Evolutionary conservation across 2,113 vertebrate genomes (phyloP).

Genomic region (Morone saxatilis): DNA sequence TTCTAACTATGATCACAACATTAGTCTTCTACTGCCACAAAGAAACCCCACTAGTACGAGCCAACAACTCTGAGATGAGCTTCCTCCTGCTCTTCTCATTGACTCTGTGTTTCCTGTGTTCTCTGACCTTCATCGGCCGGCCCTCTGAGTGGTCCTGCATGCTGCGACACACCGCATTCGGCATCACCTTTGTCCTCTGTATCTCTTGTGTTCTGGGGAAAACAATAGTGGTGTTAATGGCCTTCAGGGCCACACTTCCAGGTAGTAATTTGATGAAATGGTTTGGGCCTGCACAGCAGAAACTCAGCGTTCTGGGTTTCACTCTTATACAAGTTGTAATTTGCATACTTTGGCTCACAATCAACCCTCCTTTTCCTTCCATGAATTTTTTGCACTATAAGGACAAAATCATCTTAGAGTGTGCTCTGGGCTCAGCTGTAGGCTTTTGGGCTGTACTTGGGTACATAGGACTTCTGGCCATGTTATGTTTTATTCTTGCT

Average conservation of each 20-base stretch:
- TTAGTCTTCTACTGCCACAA: slow-evolving; percentile 81
- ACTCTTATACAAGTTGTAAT: slow-evolving; percentile 80
- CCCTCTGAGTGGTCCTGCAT: slow-evolving; percentile 83
- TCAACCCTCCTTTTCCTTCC: slow-evolving; percentile 78
- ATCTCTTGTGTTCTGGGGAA: slow-evolving; percentile 87
- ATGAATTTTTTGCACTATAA: slow-evolving; percentile 69
- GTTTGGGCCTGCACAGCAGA: slow-evolving; percentile 82
- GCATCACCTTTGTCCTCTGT: slow-evolving; percentile 84
- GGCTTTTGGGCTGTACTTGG: slow-evolving; percentile 82
- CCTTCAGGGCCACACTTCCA: slow-evolving; percentile 84
- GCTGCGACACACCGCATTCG: slow-evolving; percentile 83
- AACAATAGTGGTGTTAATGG: slow-evolving; percentile 85
- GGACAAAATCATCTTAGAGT: slow-evolving; percentile 80
- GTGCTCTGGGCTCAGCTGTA: slow-evolving; percentile 72
- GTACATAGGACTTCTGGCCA: slow-evolving; percentile 81
- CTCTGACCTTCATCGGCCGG: slow-evolving; percentile 82
- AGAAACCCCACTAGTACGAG: slow-evolving; percentile 83
- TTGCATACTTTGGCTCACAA: slow-evolving; percentile 81
- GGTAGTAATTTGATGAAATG: slow-evolving; percentile 83
- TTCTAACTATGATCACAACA: slow-evolving; percentile 75
- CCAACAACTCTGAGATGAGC: slow-evolving; percentile 85
- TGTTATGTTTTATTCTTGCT: slow-evolving; percentile 81
- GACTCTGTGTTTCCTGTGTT: slow-evolving; percentile 83
- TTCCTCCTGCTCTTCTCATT: slow-evolving; percentile 85
- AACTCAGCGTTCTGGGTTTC: slow-evolving; percentile 73